Evolutionary conservation across 2,797 vertebrate species (phyloP).

Genomic region (Trichosurus vulpecula): DNA sequence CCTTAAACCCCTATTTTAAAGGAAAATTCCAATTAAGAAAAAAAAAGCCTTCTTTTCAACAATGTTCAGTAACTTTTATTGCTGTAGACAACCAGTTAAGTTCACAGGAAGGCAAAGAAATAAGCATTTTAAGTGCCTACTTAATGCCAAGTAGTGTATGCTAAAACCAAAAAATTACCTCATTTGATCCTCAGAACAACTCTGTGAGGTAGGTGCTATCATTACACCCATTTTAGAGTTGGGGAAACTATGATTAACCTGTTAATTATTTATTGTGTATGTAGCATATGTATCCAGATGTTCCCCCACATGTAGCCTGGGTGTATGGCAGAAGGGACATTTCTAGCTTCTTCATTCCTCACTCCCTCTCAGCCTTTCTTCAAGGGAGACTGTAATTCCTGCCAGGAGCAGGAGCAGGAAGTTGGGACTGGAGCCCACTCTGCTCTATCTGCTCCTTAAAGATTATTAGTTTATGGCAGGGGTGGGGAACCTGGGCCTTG

Average conservation of each 20-base stretch:
- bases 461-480: background rate
- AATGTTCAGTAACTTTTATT: background rate
- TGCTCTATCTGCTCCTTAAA: background rate
- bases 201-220: background rate
- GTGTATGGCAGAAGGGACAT: background rate
- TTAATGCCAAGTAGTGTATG: background rate
- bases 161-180: background rate
- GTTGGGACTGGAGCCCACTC: background rate
- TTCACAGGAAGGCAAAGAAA: background rate
- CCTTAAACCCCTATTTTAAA: background rate
- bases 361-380: background rate
- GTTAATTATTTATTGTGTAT: background rate
- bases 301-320: background rate
- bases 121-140: background rate
- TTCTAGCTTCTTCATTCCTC: background rate
- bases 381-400: background rate
- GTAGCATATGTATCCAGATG: background rate
- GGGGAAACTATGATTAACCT: background rate
- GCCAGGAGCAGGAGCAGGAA: background rate
- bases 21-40: background rate
- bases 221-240: background rate
- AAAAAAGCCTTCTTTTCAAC: background rate
- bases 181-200: background rate
- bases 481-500: too few relatives aligned
- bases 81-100: background rate